phyloP scores from a whole-genome alignment of 2,888 invertebrate species.

The Endotricha flammealis region DNA sequence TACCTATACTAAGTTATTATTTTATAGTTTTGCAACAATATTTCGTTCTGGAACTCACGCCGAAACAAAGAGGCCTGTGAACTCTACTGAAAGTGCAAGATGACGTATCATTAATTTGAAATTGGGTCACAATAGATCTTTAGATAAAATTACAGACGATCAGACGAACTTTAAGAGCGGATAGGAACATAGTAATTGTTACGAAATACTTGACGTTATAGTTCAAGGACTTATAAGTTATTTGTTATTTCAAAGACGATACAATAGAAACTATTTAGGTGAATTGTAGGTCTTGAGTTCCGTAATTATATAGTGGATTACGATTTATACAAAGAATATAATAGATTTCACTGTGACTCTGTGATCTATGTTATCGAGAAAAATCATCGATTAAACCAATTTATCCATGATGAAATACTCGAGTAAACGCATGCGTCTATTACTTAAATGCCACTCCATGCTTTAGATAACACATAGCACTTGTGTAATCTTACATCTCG shows the following conservation, averaged over 20 bases:
- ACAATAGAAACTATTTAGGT: conserved; percentile 53
- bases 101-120: conserved; percentile 26
- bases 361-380: no score
- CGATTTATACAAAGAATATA: conserved; percentile 21
- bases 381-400: no score
- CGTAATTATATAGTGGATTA: conserved; percentile 22
- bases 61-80: conserved; percentile 26
- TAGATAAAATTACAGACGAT: conserved; percentile 43
- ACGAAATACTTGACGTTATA: conserved; percentile 57
- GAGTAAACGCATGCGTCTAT: no score
- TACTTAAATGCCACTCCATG: no score
- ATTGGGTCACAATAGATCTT: conserved; percentile 37
- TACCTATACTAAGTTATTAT: background rate
- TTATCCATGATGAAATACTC: no score
- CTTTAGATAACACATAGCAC: no score
- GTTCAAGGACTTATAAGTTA: conserved; percentile 67
- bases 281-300: conserved; percentile 33
- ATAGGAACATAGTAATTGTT: conserved; percentile 49
- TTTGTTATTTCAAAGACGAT: conserved; percentile 45
- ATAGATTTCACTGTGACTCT: no score
- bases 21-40: conserved; percentile 1
- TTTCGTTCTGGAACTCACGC: background rate
- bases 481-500: no score
- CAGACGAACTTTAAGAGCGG: conserved; percentile 41
- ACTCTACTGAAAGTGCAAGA: conserved; percentile 28